Evolutionary conservation across 2,113 vertebrate genomes (phyloP).

Genomic region (Galbula dea): DNA sequence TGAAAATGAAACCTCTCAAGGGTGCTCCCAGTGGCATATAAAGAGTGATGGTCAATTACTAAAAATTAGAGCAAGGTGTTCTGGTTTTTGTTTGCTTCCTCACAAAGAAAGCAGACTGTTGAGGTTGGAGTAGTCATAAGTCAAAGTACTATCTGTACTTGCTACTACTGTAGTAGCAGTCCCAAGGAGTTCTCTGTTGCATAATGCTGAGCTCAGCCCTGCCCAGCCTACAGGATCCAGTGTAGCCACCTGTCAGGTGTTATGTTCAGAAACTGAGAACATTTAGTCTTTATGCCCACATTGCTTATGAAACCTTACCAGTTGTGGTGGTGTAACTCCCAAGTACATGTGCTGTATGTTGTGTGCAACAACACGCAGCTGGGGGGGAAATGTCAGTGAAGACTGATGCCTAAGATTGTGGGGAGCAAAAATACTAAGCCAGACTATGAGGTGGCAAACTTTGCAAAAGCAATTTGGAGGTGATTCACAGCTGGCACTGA

Average conservation of each 20-base stretch:
- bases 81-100: background rate
- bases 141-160: too few relatives aligned
- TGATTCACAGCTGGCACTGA: conserved; percentile 19
- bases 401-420: background rate
- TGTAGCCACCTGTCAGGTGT: background rate
- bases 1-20: background rate
- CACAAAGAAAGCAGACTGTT: background rate
- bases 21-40: background rate
- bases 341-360: background rate
- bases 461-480: conserved; percentile 4
- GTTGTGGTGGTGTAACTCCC: background rate
- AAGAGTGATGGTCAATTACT: background rate
- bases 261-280: background rate
- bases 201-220: background rate
- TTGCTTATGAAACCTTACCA: background rate
- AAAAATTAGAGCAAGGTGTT: background rate
- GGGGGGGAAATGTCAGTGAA: background rate
- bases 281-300: background rate
- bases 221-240: background rate
- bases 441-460: background rate
- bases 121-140: background rate
- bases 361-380: too few relatives aligned
- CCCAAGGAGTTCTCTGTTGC: background rate
- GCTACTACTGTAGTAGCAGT: too few relatives aligned
- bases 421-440: background rate